Percentiles rank a stretch among this genome's conserved stretches.
Conservation (phyloP, 1,140 invertebrate genomes). For the Procambarus virginalis region DNA sequence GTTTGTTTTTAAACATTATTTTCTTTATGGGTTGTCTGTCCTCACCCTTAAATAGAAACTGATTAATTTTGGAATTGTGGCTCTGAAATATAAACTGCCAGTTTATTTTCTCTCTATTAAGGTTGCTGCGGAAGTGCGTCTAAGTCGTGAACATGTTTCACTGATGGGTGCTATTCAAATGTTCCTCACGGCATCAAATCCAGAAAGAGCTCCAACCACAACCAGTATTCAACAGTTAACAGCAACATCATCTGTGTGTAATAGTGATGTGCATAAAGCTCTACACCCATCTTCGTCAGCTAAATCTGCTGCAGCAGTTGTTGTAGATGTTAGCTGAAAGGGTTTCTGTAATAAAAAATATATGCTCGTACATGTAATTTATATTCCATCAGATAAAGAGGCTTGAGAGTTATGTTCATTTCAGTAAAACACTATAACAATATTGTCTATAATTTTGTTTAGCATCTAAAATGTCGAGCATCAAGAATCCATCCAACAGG, state of each 20-base stretch:
- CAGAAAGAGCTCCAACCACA: neutral
- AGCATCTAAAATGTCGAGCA: too few species aligned
- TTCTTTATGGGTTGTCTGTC: too few species aligned
- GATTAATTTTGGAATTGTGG: too few species aligned
- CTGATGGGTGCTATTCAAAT: slow-evolving; percentile 58
- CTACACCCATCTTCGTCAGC: slow-evolving; percentile 13
- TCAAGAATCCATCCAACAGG: too few species aligned
- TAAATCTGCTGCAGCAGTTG: slow-evolving; percentile 6
- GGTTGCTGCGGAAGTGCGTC: slow-evolving; percentile 31
- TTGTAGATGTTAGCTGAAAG: slow-evolving; percentile 43
- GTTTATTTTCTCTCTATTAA: neutral
- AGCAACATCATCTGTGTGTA: slow-evolving; percentile 2
- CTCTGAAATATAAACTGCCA: too few species aligned
- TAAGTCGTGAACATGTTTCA: slow-evolving; percentile 16
- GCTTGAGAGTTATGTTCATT: too few species aligned
- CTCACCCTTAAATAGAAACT: too few species aligned
- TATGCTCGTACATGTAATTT: too few species aligned
- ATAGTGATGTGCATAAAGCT: neutral
- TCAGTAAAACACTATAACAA: too few species aligned
- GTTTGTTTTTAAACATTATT: too few species aligned
- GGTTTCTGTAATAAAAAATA: neutral
- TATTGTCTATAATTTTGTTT: too few species aligned
- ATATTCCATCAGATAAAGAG: too few species aligned
- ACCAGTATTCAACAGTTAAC: slow-evolving; percentile 31
- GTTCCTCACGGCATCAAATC: slow-evolving; percentile 38